A percentile compares a stretch with the other conserved stretches of the same genome.
phyloP scores from a whole-genome alignment of 1,140 invertebrate genomes.

The Amyelois transitella region DNA sequence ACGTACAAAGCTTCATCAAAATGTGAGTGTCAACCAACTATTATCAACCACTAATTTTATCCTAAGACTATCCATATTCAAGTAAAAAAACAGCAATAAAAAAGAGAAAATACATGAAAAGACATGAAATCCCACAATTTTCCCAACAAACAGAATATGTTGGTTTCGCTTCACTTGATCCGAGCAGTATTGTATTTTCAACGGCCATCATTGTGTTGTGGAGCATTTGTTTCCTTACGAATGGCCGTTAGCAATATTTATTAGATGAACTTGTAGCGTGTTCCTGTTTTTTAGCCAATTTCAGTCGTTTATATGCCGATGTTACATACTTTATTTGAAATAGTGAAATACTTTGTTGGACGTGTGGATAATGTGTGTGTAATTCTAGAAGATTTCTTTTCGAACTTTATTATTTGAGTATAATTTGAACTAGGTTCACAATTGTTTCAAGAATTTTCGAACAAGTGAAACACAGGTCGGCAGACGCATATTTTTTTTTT shows the following conservation, averaged over 20 bases:
- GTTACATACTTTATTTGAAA: slow-evolving; percentile 21
- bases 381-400: too few species aligned
- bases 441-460: too few species aligned
- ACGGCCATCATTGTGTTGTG: slow-evolving; percentile 63
- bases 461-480: too few species aligned
- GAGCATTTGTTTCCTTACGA: slow-evolving; percentile 67
- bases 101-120: slow-evolving; percentile 34
- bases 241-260: slow-evolving; percentile 70
- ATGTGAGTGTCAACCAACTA: too few species aligned
- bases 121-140: slow-evolving; percentile 47
- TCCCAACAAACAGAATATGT: slow-evolving; percentile 64
- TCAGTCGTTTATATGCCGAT: slow-evolving; percentile 50
- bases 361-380: too few species aligned
- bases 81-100: slow-evolving; percentile 34
- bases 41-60: too few species aligned
- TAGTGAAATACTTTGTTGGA: too few species aligned
- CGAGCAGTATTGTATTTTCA: slow-evolving; percentile 57
- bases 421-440: too few species aligned
- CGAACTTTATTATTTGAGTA: too few species aligned
- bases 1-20: too few species aligned
- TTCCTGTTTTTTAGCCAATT: slow-evolving; percentile 61
- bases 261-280: slow-evolving; percentile 64
- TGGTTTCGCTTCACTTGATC: slow-evolving; percentile 55
- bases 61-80: too few species aligned
- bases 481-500: too few species aligned